phyloP scores from a whole-genome alignment of 2,113 vertebrate genomes.

The Chunga burmeisteri region DNA sequence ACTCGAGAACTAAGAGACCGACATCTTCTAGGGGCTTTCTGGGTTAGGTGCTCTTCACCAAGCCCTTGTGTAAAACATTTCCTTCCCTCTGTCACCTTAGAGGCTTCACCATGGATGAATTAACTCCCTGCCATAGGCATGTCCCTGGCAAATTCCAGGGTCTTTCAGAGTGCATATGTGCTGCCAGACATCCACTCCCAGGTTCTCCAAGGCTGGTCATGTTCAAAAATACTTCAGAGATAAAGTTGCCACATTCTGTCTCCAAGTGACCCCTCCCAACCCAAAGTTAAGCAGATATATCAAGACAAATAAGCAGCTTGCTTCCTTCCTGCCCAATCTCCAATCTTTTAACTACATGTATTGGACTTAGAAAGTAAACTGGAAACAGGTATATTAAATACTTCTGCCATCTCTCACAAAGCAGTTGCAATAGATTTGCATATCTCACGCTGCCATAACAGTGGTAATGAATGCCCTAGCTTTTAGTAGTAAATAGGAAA shows the following conservation, averaged over 20 bases:
- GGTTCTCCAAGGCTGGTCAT: neutral
- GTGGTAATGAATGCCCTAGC: neutral
- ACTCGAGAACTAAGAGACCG: neutral
- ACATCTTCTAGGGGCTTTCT: neutral
- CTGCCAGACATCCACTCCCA: neutral
- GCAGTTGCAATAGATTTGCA: neutral
- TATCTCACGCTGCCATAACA: neutral
- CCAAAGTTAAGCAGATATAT: neutral
- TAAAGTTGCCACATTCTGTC: neutral
- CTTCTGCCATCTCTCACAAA: conserved; percentile 20
- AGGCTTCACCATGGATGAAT: neutral
- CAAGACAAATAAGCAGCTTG: neutral
- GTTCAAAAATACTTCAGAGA: neutral
- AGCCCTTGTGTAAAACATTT: neutral
- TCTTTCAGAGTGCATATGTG: neutral
- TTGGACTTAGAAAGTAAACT: neutral
- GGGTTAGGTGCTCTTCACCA: neutral
- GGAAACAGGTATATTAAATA: neutral
- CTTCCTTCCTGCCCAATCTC: neutral
- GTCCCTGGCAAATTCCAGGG: neutral
- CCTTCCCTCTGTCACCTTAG: neutral
- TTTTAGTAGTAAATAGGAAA: neutral
- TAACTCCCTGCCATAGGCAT: neutral
- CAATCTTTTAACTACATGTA: neutral
- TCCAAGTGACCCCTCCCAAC: neutral